phyloP scores from a whole-genome alignment of 1,140 invertebrate species.

The Alviniconcha marisindica region DNA sequence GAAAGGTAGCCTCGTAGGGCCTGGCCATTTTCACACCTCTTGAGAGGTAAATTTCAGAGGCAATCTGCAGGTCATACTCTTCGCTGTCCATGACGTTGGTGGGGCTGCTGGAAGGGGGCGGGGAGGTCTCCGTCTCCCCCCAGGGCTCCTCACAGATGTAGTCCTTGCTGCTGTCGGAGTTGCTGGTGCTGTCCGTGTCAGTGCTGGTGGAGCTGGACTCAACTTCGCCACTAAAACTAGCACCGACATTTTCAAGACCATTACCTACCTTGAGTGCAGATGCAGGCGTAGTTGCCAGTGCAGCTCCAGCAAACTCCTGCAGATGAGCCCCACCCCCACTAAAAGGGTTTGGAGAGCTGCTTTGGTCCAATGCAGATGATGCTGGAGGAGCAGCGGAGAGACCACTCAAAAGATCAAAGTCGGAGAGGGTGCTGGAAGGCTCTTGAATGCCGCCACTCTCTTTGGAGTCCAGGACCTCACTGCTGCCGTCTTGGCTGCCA shows the following conservation, averaged over 20 bases:
- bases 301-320: background rate
- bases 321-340: background rate
- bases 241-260: conserved; percentile 1
- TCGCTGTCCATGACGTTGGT: conserved; percentile 36
- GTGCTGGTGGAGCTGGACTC: background rate
- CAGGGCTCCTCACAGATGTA: conserved; percentile 32
- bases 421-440: background rate
- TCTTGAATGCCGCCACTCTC: background rate
- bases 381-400: background rate
- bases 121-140: conserved; percentile 5
- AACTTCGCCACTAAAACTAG: background rate
- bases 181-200: conserved; percentile 27
- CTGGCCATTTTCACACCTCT: conserved; percentile 54
- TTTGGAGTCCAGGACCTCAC: background rate
- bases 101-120: background rate
- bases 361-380: background rate
- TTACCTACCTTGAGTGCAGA: conserved; percentile 10
- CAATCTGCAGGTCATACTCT: conserved; percentile 57
- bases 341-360: background rate
- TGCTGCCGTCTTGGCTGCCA: background rate
- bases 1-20: conserved; percentile 46
- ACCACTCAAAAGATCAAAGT: conserved; percentile 19
- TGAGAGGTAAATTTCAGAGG: conserved; percentile 67
- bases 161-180: conserved; percentile 11
- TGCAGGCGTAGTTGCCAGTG: background rate